phyloP scores from a whole-genome alignment of 1,140 invertebrate genomes.

The Eupristina koningsbergeri region DNA sequence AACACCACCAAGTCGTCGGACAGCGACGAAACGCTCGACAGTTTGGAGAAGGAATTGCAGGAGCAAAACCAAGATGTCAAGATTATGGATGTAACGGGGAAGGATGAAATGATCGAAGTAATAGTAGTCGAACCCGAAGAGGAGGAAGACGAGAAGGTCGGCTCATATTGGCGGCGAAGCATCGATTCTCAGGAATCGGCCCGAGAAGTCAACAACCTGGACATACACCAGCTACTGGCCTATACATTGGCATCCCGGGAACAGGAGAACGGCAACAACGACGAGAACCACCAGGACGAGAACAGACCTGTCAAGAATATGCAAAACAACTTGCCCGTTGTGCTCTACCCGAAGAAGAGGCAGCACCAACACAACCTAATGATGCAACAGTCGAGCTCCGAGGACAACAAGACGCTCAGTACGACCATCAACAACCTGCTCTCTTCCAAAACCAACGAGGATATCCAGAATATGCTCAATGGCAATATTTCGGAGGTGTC shows the following conservation, averaged over 20 bases:
- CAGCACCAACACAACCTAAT: conserved; percentile 51
- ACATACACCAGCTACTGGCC: conserved; percentile 67
- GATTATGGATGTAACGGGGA: conserved; percentile 62
- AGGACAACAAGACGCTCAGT: conserved; percentile 66
- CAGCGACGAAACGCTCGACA: conserved; percentile 70
- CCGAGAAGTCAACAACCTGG: conserved; percentile 66
- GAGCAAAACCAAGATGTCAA: conserved; percentile 47
- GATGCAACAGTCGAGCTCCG: conserved; percentile 58
- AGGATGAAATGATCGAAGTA: conserved; percentile 55
- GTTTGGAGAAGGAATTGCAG: conserved; percentile 68
- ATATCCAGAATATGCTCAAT: conserved; percentile 71
- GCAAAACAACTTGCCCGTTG: neutral
- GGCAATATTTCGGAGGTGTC: conserved; percentile 72
- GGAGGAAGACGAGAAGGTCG: neutral
- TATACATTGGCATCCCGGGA: conserved; percentile 66
- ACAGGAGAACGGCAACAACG: conserved; percentile 68
- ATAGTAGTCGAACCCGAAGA: conserved; percentile 60
- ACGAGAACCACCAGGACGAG: conserved; percentile 42
- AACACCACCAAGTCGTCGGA: conserved; percentile 65
- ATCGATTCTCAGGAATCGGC: conserved; percentile 59
- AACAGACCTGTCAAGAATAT: neutral
- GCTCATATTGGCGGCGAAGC: conserved; percentile 56
- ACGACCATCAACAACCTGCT: conserved; percentile 66
- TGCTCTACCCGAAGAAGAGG: conserved; percentile 65
- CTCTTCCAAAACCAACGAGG: conserved; percentile 67